Evolutionary conservation across 2,888 invertebrate species (phyloP).

Genomic region (Phaonia tiefii): DNA sequence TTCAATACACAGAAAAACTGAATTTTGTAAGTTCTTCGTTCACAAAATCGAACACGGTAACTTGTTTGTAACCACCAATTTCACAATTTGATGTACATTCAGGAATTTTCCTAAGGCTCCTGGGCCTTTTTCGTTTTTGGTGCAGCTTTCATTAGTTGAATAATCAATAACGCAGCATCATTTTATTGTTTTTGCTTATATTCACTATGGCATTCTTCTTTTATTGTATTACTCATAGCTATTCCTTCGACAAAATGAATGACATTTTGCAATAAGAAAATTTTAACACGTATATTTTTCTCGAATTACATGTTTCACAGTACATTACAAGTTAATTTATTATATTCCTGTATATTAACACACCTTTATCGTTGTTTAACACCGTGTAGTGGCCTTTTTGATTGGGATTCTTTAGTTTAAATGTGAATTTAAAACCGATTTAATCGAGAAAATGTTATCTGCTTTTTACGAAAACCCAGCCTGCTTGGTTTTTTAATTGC

Average conservation of each 20-base stretch:
- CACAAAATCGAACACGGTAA: background rate
- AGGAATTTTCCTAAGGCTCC: no score
- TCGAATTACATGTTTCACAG: slow-evolving; percentile 2
- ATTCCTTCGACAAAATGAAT: no score
- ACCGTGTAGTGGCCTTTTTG: slow-evolving; percentile 6
- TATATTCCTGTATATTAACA: slow-evolving; percentile 20
- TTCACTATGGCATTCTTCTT: background rate
- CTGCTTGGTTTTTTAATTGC: slow-evolving; percentile 49
- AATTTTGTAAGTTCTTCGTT: background rate
- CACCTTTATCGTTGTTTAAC: slow-evolving; percentile 3
- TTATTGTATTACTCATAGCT: slow-evolving; percentile 46
- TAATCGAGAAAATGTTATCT: no score
- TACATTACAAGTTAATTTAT: background rate
- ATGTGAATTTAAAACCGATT: background rate
- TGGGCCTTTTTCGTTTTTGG: background rate
- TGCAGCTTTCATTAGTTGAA: slow-evolving; percentile 29
- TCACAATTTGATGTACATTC: background rate
- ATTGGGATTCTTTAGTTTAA: slow-evolving; percentile 5
- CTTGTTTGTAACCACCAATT: background rate
- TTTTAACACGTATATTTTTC: slow-evolving; percentile 40
- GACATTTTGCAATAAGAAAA: slow-evolving; percentile 42
- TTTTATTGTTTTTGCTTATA: slow-evolving; percentile 40
- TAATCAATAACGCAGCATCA: slow-evolving; percentile 49
- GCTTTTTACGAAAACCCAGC: slow-evolving; percentile 20
- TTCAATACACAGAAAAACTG: background rate